Evolutionary conservation across 2,888 invertebrate genomes (phyloP).

Genomic region (Lapara coniferarum): DNA sequence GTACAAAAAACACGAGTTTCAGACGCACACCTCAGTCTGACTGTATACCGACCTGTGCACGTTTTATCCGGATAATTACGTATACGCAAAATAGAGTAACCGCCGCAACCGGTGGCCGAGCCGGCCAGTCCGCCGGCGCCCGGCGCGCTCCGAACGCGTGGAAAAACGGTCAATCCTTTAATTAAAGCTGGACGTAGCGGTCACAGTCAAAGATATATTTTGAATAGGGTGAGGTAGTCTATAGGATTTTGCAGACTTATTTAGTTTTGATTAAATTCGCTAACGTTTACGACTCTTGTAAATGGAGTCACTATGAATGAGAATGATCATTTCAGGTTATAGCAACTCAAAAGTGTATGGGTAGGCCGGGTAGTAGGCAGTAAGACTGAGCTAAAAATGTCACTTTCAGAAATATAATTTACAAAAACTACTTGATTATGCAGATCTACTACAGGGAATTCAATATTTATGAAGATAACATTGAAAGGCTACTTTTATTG

Average conservation of each 20-base stretch:
- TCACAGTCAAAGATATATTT: slow-evolving; percentile 51
- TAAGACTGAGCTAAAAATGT: too few relatives aligned
- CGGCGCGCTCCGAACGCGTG: slow-evolving; percentile 37
- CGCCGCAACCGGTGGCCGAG: slow-evolving; percentile 35
- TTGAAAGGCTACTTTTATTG: too few relatives aligned
- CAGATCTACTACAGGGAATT: too few relatives aligned
- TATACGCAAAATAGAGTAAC: slow-evolving; percentile 43
- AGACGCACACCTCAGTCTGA: slow-evolving; percentile 61
- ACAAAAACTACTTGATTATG: too few relatives aligned
- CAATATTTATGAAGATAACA: too few relatives aligned
- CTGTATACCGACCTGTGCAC: slow-evolving; percentile 51
- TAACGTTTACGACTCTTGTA: too few relatives aligned
- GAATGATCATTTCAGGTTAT: too few relatives aligned
- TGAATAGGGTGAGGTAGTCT: slow-evolving; percentile 14
- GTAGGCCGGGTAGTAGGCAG: too few relatives aligned
- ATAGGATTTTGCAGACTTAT: background rate
- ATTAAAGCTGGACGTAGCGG: slow-evolving; percentile 59
- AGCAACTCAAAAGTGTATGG: too few relatives aligned
- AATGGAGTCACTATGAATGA: too few relatives aligned
- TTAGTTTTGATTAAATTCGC: background rate
- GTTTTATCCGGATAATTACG: slow-evolving; percentile 70
- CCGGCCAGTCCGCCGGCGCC: slow-evolving; percentile 27
- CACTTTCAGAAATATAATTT: too few relatives aligned
- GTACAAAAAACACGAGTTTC: slow-evolving; percentile 52
- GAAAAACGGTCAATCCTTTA: slow-evolving; percentile 71